Percentiles rank a stretch among this genome's conserved stretches.
Evolutionary conservation across 2,888 invertebrate genomes (phyloP).

Genomic region (Caenorhabditis sp.): DNA sequence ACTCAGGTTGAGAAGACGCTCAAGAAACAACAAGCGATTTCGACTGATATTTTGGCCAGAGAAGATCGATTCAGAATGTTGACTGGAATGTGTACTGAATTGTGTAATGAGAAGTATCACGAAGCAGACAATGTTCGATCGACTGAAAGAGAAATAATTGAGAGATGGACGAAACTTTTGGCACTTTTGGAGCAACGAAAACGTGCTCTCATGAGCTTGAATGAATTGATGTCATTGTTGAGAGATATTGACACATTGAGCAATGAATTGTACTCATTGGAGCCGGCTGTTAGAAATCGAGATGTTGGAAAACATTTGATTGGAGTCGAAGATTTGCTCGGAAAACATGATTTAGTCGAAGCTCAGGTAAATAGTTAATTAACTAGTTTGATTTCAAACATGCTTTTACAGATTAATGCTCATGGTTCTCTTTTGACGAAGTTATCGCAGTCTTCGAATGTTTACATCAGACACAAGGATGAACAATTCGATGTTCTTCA

Average conservation of each 20-base stretch:
- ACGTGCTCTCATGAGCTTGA: conserved; percentile 77
- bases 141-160: conserved; percentile 65
- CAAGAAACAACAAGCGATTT: conserved; percentile 97
- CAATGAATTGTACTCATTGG: conserved; percentile 84
- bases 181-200: conserved; percentile 82
- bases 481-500: conserved; percentile 78
- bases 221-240: conserved; percentile 85
- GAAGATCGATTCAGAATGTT: conserved; percentile 93
- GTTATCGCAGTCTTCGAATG: conserved; percentile 53
- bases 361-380: too few species aligned
- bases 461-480: conserved; percentile 65
- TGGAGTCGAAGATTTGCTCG: conserved; percentile 91
- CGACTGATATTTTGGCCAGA: conserved; percentile 90
- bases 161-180: conserved; percentile 85
- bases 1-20: conserved; percentile 94
- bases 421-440: conserved; percentile 63
- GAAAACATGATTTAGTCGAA: conserved; percentile 91
- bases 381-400: too few species aligned
- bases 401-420: conserved; percentile 63
- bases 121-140: conserved; percentile 82
- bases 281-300: conserved; percentile 71
- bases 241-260: conserved; percentile 90
- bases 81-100: conserved; percentile 89
- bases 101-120: conserved; percentile 89
- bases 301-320: conserved; percentile 92